phyloP scores from a whole-genome alignment of 1,140 invertebrate species.

The Formica exsecta region DNA sequence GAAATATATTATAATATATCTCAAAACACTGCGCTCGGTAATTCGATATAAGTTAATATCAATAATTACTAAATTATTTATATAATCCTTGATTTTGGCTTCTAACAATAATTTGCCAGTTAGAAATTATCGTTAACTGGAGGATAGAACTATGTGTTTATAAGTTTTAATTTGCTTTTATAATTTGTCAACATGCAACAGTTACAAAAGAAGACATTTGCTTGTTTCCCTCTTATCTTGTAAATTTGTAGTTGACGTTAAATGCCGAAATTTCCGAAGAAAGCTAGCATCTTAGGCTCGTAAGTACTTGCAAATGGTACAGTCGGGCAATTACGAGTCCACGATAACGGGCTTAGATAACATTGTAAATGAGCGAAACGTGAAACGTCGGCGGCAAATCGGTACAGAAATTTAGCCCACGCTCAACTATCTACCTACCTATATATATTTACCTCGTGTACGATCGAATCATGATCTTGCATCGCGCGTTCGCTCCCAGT shows the following conservation, averaged over 20 bases:
- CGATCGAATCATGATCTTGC: constrained; percentile 69
- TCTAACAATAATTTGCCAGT: constrained; percentile 6
- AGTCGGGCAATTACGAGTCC: constrained; percentile 26
- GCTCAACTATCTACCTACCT: constrained; percentile 38
- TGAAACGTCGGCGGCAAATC: constrained; percentile 27
- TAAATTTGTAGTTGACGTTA: background rate
- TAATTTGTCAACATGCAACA: background rate
- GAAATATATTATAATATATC: no score
- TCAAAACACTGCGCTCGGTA: no score
- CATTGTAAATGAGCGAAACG: constrained; percentile 32
- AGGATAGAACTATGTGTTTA: background rate
- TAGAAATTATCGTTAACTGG: background rate
- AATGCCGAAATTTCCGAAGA: constrained; percentile 4
- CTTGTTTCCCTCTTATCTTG: background rate
- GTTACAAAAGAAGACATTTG: constrained; percentile 19
- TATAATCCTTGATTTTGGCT: background rate
- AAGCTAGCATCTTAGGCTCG: background rate
- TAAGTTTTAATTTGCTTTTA: constrained; percentile 20
- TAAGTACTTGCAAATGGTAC: constrained; percentile 2
- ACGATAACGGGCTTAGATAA: constrained; percentile 29
- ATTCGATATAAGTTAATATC: no score
- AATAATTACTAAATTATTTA: no score
- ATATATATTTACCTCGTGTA: constrained; percentile 29
- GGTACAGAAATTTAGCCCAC: constrained; percentile 28
- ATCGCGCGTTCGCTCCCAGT: constrained; percentile 7